Conservation (phyloP, 2,113 vertebrate genomes). For the Leptocoma aspasia region DNA sequence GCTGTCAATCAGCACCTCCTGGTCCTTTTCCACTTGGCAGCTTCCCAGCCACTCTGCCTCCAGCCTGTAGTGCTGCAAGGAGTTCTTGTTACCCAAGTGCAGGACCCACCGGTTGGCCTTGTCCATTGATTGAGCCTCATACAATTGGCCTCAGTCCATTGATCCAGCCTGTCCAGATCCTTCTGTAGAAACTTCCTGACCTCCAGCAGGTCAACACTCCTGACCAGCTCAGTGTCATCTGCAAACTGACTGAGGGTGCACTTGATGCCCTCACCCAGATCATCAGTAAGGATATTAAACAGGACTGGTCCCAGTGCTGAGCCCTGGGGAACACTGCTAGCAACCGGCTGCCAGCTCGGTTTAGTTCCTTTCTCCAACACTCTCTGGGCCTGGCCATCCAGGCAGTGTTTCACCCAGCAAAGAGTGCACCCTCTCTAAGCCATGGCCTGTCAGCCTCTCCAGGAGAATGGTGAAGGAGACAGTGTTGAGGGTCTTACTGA, state of each 20-base stretch:
- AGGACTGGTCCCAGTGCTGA: not conserved
- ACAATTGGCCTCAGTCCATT: not conserved
- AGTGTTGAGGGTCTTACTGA: not conserved
- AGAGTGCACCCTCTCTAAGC: not conserved
- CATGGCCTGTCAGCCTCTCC: not conserved
- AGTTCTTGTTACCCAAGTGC: not conserved
- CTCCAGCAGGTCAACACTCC: not conserved
- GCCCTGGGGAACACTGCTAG: not conserved
- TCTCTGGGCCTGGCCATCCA: not conserved
- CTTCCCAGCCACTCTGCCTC: not conserved
- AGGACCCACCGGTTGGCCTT: too few relatives aligned
- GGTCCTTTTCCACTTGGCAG: not conserved
- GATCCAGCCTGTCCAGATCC: not conserved
- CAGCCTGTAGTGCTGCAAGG: not conserved
- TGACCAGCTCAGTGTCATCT: not conserved
- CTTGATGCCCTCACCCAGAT: not conserved
- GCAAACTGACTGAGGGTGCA: not conserved
- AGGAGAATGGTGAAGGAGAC: not conserved
- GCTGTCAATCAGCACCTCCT: not conserved
- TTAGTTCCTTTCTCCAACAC: not conserved
- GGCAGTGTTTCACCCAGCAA: not conserved
- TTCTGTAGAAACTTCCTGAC: not conserved
- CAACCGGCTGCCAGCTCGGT: accelerated
- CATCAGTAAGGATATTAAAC: not conserved
- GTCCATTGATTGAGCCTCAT: not conserved